A percentile compares a stretch with the other conserved stretches of the same genome.
Evolutionary conservation across 2,113 vertebrate species (phyloP).

Genomic region (Corythornis vintsioides): DNA sequence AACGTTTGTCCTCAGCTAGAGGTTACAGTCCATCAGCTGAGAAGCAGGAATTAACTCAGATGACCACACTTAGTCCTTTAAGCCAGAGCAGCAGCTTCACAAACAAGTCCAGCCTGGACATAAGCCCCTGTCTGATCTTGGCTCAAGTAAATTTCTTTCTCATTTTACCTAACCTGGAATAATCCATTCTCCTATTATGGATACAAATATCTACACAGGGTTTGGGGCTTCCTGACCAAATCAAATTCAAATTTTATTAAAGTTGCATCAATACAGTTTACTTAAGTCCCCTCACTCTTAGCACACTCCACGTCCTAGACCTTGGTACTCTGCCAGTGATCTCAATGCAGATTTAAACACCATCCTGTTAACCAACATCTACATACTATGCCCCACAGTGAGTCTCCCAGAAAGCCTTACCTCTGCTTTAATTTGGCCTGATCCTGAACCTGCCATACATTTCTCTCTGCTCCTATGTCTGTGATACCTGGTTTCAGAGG

Average conservation of each 20-base stretch:
- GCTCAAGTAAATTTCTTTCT: neutral
- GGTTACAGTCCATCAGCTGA: neutral
- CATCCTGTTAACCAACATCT: neutral
- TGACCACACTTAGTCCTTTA: neutral
- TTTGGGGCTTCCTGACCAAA: neutral
- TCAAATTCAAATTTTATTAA: neutral
- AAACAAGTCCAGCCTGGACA: neutral
- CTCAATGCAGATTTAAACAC: neutral
- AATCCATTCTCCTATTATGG: neutral
- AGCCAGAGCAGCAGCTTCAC: neutral
- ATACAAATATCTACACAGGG: neutral
- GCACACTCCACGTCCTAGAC: neutral
- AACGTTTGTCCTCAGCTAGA: neutral
- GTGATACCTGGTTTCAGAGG: neutral
- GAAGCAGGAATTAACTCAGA: neutral
- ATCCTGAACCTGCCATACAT: neutral
- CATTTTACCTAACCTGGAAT: neutral
- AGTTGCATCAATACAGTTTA: neutral
- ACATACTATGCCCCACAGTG: neutral
- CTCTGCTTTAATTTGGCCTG: neutral
- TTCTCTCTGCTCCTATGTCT: neutral
- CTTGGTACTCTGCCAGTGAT: neutral
- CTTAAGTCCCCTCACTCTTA: rapidly evolving
- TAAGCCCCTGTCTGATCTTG: neutral
- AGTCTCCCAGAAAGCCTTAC: neutral